A percentile compares a stretch with the other conserved stretches of the same genome.
phyloP scores from a whole-genome alignment of 2,113 vertebrate species.

The Leucopsar rothschildi region DNA sequence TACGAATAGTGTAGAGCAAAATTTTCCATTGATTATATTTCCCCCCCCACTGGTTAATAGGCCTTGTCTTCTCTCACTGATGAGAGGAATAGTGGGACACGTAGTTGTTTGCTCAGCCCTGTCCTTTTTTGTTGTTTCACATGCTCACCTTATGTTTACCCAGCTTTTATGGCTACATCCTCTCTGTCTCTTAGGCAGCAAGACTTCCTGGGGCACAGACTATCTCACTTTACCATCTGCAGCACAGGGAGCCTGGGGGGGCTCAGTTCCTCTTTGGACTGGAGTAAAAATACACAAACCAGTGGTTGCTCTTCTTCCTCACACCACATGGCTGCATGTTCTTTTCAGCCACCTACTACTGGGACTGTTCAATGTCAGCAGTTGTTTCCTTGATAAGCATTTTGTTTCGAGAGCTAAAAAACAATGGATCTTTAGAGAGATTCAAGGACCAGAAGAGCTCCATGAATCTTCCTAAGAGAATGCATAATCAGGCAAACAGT shows the following conservation, averaged over 20 bases:
- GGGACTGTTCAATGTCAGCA: not conserved
- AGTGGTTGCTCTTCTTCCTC: not conserved
- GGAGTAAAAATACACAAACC: constrained; percentile 47
- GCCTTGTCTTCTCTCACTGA: not conserved
- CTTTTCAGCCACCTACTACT: constrained; percentile 10
- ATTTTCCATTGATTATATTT: not conserved
- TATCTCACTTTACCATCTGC: constrained; percentile 35
- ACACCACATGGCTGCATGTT: not conserved
- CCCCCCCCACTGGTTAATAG: not conserved
- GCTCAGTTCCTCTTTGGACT: constrained; percentile 11
- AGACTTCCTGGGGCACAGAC: not conserved
- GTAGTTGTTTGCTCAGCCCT: not conserved
- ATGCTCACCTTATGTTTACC: constrained; percentile 9
- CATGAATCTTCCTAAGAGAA: constrained; percentile 2
- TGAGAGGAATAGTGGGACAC: not conserved
- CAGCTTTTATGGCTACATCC: constrained; percentile 46
- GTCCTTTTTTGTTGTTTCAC: constrained; percentile 8
- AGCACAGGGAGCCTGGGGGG: not conserved
- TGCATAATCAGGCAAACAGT: constrained; percentile 11
- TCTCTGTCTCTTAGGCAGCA: not conserved
- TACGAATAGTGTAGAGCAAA: not conserved
- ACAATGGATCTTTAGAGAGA: constrained; percentile 24
- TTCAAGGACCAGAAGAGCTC: constrained; percentile 4
- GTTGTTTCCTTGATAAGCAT: constrained; percentile 39
- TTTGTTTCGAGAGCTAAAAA: constrained; percentile 16